Conservation (phyloP, 2,888 invertebrate species). For the Hybos culiciformis region DNA sequence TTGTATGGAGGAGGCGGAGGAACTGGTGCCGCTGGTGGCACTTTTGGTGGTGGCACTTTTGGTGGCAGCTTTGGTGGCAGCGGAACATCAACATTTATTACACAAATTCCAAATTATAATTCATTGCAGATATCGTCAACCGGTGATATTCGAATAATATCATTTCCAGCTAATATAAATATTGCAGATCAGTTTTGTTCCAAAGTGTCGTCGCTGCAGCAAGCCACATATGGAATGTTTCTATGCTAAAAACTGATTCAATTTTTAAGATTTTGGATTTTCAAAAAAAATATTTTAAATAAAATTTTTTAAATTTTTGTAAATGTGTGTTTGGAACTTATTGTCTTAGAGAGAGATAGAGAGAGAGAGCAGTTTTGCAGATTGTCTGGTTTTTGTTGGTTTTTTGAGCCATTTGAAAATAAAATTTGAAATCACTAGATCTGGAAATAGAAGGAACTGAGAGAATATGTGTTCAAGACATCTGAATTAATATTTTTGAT, state of each 20-base stretch:
- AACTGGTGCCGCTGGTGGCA: slow-evolving; percentile 26
- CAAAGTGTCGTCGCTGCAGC: slow-evolving; percentile 38
- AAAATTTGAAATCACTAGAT: too few relatives aligned
- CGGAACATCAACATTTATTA: not conserved
- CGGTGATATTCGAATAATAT: slow-evolving; percentile 42
- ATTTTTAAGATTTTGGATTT: too few relatives aligned
- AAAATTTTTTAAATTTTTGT: too few relatives aligned
- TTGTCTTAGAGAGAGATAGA: too few relatives aligned
- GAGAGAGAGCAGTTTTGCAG: too few relatives aligned
- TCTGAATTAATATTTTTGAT: too few relatives aligned
- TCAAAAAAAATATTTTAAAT: too few relatives aligned
- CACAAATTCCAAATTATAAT: slow-evolving; percentile 24
- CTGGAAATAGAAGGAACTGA: too few relatives aligned
- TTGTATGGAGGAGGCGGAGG: slow-evolving; percentile 24
- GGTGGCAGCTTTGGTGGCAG: not conserved
- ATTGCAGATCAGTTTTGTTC: slow-evolving; percentile 43
- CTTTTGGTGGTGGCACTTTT: slow-evolving; percentile 8
- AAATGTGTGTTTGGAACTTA: too few relatives aligned
- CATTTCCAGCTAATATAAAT: slow-evolving; percentile 40
- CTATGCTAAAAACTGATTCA: slow-evolving; percentile 14
- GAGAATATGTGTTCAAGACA: too few relatives aligned
- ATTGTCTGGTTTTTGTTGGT: too few relatives aligned
- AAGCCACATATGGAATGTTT: slow-evolving; percentile 28
- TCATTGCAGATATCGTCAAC: slow-evolving; percentile 42
- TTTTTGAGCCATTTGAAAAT: too few relatives aligned